Base-by-base conservation (phyloP, 2,888 invertebrate genomes). In the Tetrapedia diversipes region DNA sequence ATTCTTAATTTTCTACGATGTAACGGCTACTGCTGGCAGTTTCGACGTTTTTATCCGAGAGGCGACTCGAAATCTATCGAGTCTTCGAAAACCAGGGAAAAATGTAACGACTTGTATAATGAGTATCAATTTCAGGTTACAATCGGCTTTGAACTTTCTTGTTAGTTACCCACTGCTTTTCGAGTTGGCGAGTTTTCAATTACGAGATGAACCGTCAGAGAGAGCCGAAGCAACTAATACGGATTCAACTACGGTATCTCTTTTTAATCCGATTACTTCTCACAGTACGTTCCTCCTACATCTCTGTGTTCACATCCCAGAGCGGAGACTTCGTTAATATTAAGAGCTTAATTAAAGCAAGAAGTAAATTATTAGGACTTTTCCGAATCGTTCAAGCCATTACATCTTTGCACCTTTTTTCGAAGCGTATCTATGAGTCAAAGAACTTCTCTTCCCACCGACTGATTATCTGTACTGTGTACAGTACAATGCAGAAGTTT, bases 301-400 rank as follows among this genome's bases (percentile, higher is more conserved):
- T 73, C 61, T 74, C 66, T 63, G 51, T 69, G 60, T 37, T 69
- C 54, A 32, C 53, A 51, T 69, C 56, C 16, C 45, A n/a, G 47
- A 22, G 60, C 59, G 51, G n/a, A n/a, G n/a, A n/a, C 45, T 80
- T 82, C 78, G 76, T 83, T 80, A 85, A 85, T 85, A 83, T 85
- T 82, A 77, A 82, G 76, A 72, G 80, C 83, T 85, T 74, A 80
- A 82, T 82, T 85, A 83, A 85, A 64, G 27, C 51, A 70, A 43
- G 68, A 71, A 68, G 45, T 43, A 59, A 71, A 77, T 71, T 71
- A 73, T 82, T 77, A 64, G 67, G 60, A 69, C 67, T 69, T 68
- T 68, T 53, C 59, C 24, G 34, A 45, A 54, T 22, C 29, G 53
- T 29, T 32, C 37, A 60, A 71, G 56, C n/a, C n/a, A n/a, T 49